A percentile compares a stretch with the other conserved stretches of the same genome.
phyloP scores from a whole-genome alignment of 1,140 invertebrate species.

The Pseudobourletiella spinata region DNA sequence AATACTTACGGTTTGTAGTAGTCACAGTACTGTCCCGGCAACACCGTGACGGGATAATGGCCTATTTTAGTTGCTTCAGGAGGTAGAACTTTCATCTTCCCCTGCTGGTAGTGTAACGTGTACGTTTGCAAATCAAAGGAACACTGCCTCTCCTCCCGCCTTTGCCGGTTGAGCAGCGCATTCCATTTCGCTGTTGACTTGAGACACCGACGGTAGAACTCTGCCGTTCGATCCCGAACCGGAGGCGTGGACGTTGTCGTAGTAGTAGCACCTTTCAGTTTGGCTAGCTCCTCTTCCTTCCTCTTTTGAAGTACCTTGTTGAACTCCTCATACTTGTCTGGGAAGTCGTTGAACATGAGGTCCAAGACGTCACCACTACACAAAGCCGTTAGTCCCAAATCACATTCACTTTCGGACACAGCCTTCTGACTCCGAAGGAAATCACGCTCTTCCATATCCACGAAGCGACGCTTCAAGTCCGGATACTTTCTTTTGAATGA shows the following conservation, averaged over 20 bases:
- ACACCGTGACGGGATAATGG: conserved; percentile 77
- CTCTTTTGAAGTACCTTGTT: conserved; percentile 69
- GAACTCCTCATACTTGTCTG: conserved; percentile 89
- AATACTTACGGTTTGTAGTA: conserved; percentile 63
- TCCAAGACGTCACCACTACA: conserved; percentile 84
- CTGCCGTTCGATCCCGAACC: conserved; percentile 35
- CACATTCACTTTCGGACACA: conserved; percentile 84
- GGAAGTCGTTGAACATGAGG: conserved; percentile 89
- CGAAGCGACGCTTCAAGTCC: conserved; percentile 67
- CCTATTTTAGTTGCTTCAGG: conserved; percentile 49
- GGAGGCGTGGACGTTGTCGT: conserved; percentile 23
- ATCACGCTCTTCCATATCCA: conserved; percentile 82
- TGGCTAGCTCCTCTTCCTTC: conserved; percentile 60
- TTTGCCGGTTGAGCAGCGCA: conserved; percentile 65
- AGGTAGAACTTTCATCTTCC: conserved; percentile 42
- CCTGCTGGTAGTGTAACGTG: conserved; percentile 58
- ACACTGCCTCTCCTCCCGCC: conserved; percentile 55
- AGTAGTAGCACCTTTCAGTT: conserved; percentile 43
- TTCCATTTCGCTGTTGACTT: conserved; percentile 84
- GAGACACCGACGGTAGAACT: conserved; percentile 75
- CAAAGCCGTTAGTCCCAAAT: conserved; percentile 74
- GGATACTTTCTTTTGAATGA: conserved; percentile 94
- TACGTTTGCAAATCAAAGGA: conserved; percentile 68
- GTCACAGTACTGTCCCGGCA: conserved; percentile 89
- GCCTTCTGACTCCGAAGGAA: conserved; percentile 73